Percentiles rank a stretch among this genome's conserved stretches.
Conservation (phyloP, 2,113 vertebrate genomes). For the Myotis brandtii region DNA sequence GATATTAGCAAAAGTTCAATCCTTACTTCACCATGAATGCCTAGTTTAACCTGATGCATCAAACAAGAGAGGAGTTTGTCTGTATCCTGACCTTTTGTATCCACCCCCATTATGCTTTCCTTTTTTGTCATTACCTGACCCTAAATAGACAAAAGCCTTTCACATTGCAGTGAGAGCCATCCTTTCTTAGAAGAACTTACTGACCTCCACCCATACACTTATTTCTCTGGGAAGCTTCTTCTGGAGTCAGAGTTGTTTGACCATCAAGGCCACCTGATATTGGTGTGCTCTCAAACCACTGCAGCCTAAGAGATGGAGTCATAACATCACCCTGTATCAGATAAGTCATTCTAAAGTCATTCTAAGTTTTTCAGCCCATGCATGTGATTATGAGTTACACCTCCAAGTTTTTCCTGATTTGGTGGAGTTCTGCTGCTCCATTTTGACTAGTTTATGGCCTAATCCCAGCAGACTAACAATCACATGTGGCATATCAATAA, state of each 20-base stretch:
- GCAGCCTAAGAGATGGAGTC: background rate
- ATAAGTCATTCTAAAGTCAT: background rate
- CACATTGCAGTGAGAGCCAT: background rate
- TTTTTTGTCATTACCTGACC: background rate
- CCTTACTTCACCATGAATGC: background rate
- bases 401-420: background rate
- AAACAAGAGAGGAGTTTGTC: background rate
- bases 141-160: background rate
- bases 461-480: background rate
- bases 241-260: background rate
- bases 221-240: constrained; percentile 1
- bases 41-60: background rate
- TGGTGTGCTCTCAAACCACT: background rate
- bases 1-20: background rate
- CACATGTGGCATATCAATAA: background rate
- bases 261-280: background rate
- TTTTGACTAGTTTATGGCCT: background rate
- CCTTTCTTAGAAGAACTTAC: background rate
- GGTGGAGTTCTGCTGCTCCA: background rate
- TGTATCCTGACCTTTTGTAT: background rate
- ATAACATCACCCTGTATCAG: background rate
- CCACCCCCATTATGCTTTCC: background rate
- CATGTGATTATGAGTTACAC: background rate
- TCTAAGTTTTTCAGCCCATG: background rate
- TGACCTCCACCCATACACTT: background rate